Base-by-base conservation (phyloP, 2,888 invertebrate species). In the Morpho achilles region DNA sequence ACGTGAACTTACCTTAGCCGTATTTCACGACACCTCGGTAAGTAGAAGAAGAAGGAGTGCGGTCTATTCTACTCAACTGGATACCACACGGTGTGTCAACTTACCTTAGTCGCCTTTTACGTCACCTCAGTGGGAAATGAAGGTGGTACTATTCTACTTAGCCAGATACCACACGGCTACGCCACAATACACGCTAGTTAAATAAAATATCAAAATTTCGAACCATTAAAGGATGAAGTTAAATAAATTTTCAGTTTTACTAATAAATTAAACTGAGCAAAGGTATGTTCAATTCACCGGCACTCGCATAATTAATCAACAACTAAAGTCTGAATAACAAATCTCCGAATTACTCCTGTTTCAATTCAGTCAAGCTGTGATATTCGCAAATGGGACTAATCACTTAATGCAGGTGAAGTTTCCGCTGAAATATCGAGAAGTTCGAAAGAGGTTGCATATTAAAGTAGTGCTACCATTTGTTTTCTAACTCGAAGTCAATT, bases 311-410 rank as follows among this genome's bases (percentile, higher is more conserved):
- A 62, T 62, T 59, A 60, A 62, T 62, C 60, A 57, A 57, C 51
- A 41, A 48, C 49, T 41, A 60, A 65, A 50, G 51, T 58, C 44
- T 59, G 53, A 56, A 60, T 61, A 59, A 63, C 59, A 53, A 59
- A 50, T 59, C 23, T 53, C 16, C 53, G 53, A n/a, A 45, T 53
- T 53, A 40, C 52, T 53, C 54, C 53, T 61, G 59, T 64, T 59
- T 56, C 66, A 59, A 63, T 66, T 61, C 59, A 53, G 61, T 59
- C 66, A 75, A 76, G 77, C 80, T 85, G 85, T 86, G 86, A 77
- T 77, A 71, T 78, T 84, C 75, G 63, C 85, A 86, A 86, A 87
- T 86, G 86, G 80, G 76, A 86, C 86, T 86, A 87, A 87, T 87
- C 86, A 84, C 84, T 85, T 84, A 86, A 84, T 79, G 80, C 85